Conservation (phyloP, 2,113 vertebrate species). For the Thunnus thynnus region DNA sequence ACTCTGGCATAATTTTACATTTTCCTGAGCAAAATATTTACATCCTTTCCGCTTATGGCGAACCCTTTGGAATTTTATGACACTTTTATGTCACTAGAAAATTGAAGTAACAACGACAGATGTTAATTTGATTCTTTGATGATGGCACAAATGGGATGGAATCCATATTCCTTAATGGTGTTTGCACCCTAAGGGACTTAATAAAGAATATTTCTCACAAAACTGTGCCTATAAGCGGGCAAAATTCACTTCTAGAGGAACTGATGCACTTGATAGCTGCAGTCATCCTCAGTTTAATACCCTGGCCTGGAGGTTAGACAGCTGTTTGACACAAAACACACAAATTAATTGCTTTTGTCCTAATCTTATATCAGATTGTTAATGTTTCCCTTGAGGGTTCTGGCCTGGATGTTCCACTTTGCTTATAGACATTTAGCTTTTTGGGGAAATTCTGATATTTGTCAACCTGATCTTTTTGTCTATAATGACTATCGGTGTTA, state of each 20-base stretch:
- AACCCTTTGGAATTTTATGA: slow-evolving; percentile 27
- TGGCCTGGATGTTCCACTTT: slow-evolving; percentile 77
- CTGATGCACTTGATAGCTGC: slow-evolving; percentile 45
- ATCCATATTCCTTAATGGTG: slow-evolving; percentile 61
- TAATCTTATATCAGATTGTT: slow-evolving; percentile 87
- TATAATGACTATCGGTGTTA: slow-evolving; percentile 16
- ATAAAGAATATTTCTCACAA: slow-evolving; percentile 37
- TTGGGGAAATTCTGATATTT: slow-evolving; percentile 12
- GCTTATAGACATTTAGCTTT: slow-evolving; percentile 76
- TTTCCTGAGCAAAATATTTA: slow-evolving; percentile 55
- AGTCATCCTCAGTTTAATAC: slow-evolving; percentile 38
- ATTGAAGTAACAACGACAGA: slow-evolving; percentile 58
- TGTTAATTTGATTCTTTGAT: slow-evolving; percentile 62
- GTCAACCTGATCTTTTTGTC: not conserved
- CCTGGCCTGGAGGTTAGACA: slow-evolving; percentile 50
- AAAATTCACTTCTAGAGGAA: slow-evolving; percentile 22
- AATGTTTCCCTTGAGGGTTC: slow-evolving; percentile 81
- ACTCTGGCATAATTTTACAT: slow-evolving; percentile 59
- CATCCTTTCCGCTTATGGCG: slow-evolving; percentile 32
- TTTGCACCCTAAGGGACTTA: slow-evolving; percentile 54
- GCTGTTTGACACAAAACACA: slow-evolving; percentile 71
- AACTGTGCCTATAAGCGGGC: slow-evolving; percentile 18
- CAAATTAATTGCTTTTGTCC: slow-evolving; percentile 89
- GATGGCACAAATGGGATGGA: slow-evolving; percentile 52
- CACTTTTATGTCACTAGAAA: slow-evolving; percentile 52